Evolutionary conservation across 2,888 invertebrate species (phyloP), one percentile per base, ranked within the genome.

Genomic region (Cyrtodaria siliqua): DNA sequence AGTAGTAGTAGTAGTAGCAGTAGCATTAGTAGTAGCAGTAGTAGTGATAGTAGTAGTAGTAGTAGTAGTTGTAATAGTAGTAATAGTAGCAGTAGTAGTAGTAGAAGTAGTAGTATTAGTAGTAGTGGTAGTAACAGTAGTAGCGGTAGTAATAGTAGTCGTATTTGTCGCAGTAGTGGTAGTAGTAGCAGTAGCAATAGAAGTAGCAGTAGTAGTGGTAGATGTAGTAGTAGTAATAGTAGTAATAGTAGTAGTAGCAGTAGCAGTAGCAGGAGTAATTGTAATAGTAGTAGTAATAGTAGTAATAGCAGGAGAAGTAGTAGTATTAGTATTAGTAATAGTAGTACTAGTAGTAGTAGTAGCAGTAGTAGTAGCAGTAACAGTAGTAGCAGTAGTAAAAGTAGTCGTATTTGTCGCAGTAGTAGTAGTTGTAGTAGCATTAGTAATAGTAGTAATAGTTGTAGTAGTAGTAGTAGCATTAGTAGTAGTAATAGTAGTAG

Each of bases 341-440:
- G 56, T 56, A 56, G 56, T 56, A 56, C 29, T 29, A 56, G 56
- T 56, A 29, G 56, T 56, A 29, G 56, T 33, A 56, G 56, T 56
- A 56, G 56, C 29, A 38, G 56, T 56, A 56, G 33, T 56, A 56
- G 33, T 33, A 56, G 33, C 9, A 56, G 56, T 33, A 56, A 18
- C 18, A 33, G 56, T 38, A 56, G 56, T 33, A 29, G 56, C 29
- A 56, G 38, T 56, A 56, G 56, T 56, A 56, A 16, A 26, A 56
- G 56, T 56, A 56, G 56, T 56, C 26, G 56, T 33, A 27, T 8
- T 56, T 29, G 56, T 42, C 12, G 47, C 8, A 44, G 56, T 56
- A 56, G 56, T 56, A 56, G 56, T 56, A 56, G 56, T 56, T 12
- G 56, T 56, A 56, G 56, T 29, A 33, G 56, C 9, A 56, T 27